Percentiles rank a stretch among this genome's conserved stretches.
phyloP scores from a whole-genome alignment of 1,140 invertebrate species.

The Diplogasteroides magnus region DNA sequence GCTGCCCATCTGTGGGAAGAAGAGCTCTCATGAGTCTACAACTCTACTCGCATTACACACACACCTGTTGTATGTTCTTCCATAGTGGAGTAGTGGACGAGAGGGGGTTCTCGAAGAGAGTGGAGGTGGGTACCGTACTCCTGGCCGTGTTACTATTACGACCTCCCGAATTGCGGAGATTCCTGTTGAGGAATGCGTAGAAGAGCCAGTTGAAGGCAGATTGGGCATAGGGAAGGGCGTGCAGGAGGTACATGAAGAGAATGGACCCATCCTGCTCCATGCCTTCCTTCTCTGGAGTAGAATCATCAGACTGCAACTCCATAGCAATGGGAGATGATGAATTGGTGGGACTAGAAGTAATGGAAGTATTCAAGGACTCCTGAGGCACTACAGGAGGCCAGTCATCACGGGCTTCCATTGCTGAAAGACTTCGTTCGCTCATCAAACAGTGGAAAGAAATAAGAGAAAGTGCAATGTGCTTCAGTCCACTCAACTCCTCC shows the following conservation, averaged over 20 bases:
- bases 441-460: too few relatives aligned
- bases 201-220: slow-evolving; percentile 53
- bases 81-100: not conserved
- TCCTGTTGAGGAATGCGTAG: slow-evolving; percentile 50
- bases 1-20: not conserved
- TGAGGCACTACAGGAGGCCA: too few relatives aligned
- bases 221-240: slow-evolving; percentile 46
- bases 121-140: not conserved
- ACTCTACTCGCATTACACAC: too few relatives aligned
- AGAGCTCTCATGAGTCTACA: too few relatives aligned
- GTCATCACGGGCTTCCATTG: too few relatives aligned
- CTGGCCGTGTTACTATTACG: not conserved
- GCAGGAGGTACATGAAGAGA: slow-evolving; percentile 43
- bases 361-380: too few relatives aligned
- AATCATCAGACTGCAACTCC: too few relatives aligned
- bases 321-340: too few relatives aligned
- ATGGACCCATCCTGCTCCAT: not conserved
- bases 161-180: slow-evolving; percentile 37
- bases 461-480: too few relatives aligned
- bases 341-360: too few relatives aligned
- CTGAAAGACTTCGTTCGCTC: too few relatives aligned
- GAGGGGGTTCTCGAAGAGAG: not conserved
- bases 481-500: too few relatives aligned
- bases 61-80: not conserved
- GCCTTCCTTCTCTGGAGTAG: not conserved